Evolutionary conservation across 1,140 invertebrate genomes (phyloP).

Genomic region (Micrasema longulum): DNA sequence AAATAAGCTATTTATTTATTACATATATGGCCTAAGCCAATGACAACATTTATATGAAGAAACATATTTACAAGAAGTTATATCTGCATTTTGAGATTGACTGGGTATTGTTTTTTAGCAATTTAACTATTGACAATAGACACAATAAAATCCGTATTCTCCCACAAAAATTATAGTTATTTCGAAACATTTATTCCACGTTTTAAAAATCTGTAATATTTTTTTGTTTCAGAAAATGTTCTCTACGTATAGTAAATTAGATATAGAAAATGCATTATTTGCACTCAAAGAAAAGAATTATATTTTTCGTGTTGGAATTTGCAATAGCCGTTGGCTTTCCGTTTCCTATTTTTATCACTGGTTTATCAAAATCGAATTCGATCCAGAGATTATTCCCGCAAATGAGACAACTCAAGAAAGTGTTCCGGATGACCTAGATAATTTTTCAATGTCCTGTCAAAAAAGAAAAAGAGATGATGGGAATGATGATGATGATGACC

Average conservation of each 20-base stretch:
- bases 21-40: too few relatives aligned
- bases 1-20: too few relatives aligned
- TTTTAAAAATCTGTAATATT: too few relatives aligned
- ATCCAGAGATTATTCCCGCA: neutral
- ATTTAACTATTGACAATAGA: too few relatives aligned
- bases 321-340: conserved; percentile 20
- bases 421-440: neutral
- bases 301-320: conserved; percentile 18
- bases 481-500: neutral
- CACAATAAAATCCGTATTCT: too few relatives aligned
- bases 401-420: neutral
- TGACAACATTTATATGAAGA: too few relatives aligned
- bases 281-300: conserved; percentile 2
- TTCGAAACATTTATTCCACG: too few relatives aligned
- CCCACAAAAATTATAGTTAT: too few relatives aligned
- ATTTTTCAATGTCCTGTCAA: neutral
- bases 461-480: conserved; percentile 15
- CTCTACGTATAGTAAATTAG: neutral
- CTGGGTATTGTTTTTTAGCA: too few relatives aligned
- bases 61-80: too few relatives aligned
- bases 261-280: conserved; percentile 1
- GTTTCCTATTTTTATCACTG: conserved; percentile 9
- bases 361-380: conserved; percentile 20
- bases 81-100: too few relatives aligned
- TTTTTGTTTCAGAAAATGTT: conserved; percentile 21